Evolutionary conservation across 2,888 invertebrate species (phyloP).

Genomic region (Conistra vaccinii): DNA sequence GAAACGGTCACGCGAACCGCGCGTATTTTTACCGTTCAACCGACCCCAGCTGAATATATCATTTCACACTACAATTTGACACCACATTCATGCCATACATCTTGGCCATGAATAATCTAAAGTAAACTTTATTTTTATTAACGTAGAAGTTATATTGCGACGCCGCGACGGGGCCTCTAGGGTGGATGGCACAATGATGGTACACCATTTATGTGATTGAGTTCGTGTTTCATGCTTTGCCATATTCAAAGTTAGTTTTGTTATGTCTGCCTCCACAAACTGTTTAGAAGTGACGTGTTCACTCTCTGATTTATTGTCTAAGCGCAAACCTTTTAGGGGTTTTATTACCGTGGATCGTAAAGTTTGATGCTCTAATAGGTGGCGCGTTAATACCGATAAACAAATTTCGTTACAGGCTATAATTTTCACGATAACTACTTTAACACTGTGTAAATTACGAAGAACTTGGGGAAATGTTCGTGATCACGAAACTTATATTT

Average conservation of each 20-base stretch:
- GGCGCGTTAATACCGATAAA: slow-evolving; percentile 78
- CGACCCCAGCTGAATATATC: slow-evolving; percentile 81
- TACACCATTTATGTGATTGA: slow-evolving; percentile 80
- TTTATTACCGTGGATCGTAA: slow-evolving; percentile 70
- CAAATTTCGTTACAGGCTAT: slow-evolving; percentile 66
- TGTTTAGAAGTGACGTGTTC: slow-evolving; percentile 71
- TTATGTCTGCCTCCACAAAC: slow-evolving; percentile 80
- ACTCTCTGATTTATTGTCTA: slow-evolving; percentile 78
- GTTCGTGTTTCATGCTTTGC: slow-evolving; percentile 77
- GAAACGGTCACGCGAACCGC: slow-evolving; percentile 81
- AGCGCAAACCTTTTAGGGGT: slow-evolving; percentile 70
- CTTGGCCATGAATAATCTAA: slow-evolving; percentile 62
- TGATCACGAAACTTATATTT: slow-evolving; percentile 26
- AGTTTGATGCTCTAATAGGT: slow-evolving; percentile 76
- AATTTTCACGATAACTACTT: slow-evolving; percentile 63
- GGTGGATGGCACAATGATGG: slow-evolving; percentile 75
- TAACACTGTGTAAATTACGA: slow-evolving; percentile 64
- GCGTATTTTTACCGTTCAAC: slow-evolving; percentile 73
- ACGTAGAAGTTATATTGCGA: slow-evolving; percentile 61
- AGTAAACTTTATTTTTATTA: slow-evolving; percentile 71
- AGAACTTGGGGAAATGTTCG: slow-evolving; percentile 39
- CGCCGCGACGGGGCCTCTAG: slow-evolving; percentile 38
- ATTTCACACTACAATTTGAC: slow-evolving; percentile 87
- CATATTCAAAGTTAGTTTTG: slow-evolving; percentile 80
- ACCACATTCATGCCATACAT: slow-evolving; percentile 78